phyloP scores from a whole-genome alignment of 2,888 invertebrate species.

The Toxonevra muliebris region DNA sequence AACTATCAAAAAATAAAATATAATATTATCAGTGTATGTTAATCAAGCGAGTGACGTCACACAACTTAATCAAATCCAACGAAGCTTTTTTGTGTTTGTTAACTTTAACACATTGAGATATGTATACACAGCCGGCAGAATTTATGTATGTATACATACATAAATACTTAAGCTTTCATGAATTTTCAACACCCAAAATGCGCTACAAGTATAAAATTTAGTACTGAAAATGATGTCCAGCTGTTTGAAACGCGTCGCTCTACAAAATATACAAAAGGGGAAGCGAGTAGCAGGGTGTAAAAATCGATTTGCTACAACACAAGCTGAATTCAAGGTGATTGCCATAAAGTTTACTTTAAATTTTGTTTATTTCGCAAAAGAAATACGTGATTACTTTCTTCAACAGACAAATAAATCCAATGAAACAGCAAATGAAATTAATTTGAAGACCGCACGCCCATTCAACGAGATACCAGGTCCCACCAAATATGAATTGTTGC shows the following conservation, averaged over 20 bases:
- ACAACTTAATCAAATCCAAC: neutral
- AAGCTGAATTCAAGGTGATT: constrained; percentile 3
- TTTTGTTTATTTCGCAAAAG: too few species aligned
- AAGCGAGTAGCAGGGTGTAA: neutral
- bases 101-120: neutral
- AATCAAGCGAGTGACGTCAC: neutral
- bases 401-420: neutral
- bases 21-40: neutral
- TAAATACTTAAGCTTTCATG: too few species aligned
- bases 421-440: constrained; percentile 1
- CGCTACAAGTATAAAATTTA: neutral
- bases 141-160: neutral
- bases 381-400: neutral
- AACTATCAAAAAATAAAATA: neutral
- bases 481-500: constrained; percentile 57
- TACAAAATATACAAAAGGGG: neutral
- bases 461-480: constrained; percentile 3
- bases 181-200: too few species aligned
- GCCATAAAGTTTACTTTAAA: too few species aligned
- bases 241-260: neutral
- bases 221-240: constrained; percentile 16
- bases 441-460: constrained; percentile 45
- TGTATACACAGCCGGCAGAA: neutral
- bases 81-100: neutral
- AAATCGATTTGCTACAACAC: neutral